phyloP scores from a whole-genome alignment of 2,888 invertebrate species.

The Argyresthia goedartella region DNA sequence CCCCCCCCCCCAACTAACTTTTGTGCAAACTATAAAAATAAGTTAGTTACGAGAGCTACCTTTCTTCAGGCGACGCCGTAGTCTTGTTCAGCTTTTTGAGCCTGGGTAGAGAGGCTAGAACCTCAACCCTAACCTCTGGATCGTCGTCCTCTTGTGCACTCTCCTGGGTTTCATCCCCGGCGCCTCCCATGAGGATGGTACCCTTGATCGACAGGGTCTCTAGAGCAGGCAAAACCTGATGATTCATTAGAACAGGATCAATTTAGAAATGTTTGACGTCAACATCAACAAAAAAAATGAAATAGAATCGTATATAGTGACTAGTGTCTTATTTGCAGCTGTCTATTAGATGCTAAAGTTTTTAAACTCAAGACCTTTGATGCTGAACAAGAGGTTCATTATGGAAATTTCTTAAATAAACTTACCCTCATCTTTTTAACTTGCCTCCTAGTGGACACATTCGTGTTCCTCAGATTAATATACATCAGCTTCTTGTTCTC shows the following conservation, averaged over 20 bases:
- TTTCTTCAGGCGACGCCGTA: conserved; percentile 56
- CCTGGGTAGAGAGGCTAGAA: conserved; percentile 62
- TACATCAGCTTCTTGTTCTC: conserved; percentile 56
- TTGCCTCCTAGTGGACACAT: conserved; percentile 60
- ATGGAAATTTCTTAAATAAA: too few relatives aligned
- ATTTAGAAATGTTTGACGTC: neutral
- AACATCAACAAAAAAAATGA: too few relatives aligned
- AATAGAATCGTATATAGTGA: too few relatives aligned
- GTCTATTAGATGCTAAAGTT: too few relatives aligned
- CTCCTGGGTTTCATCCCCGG: conserved; percentile 39
- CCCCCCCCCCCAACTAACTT: too few relatives aligned
- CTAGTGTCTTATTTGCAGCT: too few relatives aligned
- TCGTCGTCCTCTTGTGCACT: conserved; percentile 37
- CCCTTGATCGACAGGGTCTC: conserved; percentile 64
- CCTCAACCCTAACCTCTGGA: conserved; percentile 45
- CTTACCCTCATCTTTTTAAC: conserved; percentile 61
- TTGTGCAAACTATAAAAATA: too few relatives aligned
- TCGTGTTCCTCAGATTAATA: conserved; percentile 69
- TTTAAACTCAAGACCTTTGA: too few relatives aligned
- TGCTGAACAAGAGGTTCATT: too few relatives aligned
- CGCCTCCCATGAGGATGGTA: conserved; percentile 68
- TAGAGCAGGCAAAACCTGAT: conserved; percentile 48
- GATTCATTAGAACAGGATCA: neutral
- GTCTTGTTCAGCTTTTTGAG: conserved; percentile 70
- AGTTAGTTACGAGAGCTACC: conserved; percentile 21